Evolutionary conservation across 2,888 invertebrate species (phyloP), one percentile per base, ranked within the genome.

Genomic region (Lumbricus terrestris): DNA sequence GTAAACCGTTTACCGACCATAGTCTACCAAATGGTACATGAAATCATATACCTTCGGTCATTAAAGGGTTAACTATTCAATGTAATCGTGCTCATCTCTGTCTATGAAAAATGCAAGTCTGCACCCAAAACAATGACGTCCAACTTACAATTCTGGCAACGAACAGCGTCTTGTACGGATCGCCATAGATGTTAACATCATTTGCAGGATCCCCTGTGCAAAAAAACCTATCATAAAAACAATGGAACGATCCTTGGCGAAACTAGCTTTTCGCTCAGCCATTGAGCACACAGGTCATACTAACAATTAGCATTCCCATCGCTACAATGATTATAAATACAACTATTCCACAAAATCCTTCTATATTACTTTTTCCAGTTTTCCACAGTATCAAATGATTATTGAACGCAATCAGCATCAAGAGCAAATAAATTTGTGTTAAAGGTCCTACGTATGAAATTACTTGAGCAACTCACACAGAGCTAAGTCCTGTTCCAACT

Each of bases 161-260:
- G 95, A 99, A 99, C 16, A 99, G 96, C 0, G 99, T 98, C 95
- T 98, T 98, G 96, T 98, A 99, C 0, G 99, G 98, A 95, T 99
- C 99, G 18, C 96, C 96, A 0, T 98, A 98, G 0, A 97, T 97
- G 93, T 96, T 96, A 6, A 96, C 95, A 88, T 97, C 96, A 90
- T 96, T 96, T 88, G 97, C 96, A 0, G 99, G 99, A 95, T 98
- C 98, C 99, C 99, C 96, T 96, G 93, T 82, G 95, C 95, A 91
- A 92, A 91, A 89, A 29, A 42, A 6, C 89, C 2, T 6, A 88
- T 88, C 88, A 33, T 29, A 89, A 47, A 16, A 47, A 6, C 4
- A 1, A 47, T 47, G 47, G 23, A 40, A 40, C 15, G 35, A 69
- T 47, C 3, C 20, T 47, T 23, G 23, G 23, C 6, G 23, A 47